These are phyloP conservation scores for Sycobia sp. DNA, from an alignment of 1,140 invertebrate genomes.

Conservation along the genomic window DNA sequence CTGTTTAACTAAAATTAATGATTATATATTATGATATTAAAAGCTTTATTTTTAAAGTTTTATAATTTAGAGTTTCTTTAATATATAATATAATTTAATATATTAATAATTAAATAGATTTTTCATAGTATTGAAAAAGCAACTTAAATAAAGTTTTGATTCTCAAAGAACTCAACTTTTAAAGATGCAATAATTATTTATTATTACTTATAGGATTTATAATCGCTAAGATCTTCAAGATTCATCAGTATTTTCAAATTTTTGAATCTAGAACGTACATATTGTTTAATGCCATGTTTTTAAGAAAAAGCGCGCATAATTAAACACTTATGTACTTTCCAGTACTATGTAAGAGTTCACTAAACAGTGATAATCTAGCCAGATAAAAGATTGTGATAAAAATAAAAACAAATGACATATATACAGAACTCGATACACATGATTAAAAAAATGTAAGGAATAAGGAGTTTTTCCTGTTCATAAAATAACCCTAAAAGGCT, in stretches of 20 bases:
- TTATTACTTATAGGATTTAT: conserved; percentile 17
- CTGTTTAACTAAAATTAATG: conserved; percentile 14
- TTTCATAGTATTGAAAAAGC: conserved; percentile 19
- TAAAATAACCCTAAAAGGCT: conserved; percentile 19
- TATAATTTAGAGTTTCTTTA: too few relatives aligned
- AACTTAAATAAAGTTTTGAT: conserved; percentile 19
- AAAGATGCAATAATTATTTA: conserved; percentile 33
- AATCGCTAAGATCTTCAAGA: conserved; percentile 28
- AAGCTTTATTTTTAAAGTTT: conserved; percentile 14
- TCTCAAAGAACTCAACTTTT: conserved; percentile 24
- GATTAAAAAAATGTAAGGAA: background rate
- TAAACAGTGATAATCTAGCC: conserved; percentile 37
- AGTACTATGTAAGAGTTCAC: conserved; percentile 19
- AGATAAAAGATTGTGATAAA: conserved; percentile 35
- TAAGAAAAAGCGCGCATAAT: conserved; percentile 25
- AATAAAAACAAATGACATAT: conserved; percentile 11
- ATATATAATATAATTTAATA: conserved; percentile 10
- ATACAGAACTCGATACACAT: background rate
- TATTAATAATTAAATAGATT: conserved; percentile 26
- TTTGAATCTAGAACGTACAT: conserved; percentile 14
- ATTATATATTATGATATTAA: conserved; percentile 10
- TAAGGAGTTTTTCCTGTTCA: conserved; percentile 1
- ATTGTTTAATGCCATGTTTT: conserved; percentile 23
- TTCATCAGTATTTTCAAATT: conserved; percentile 34
- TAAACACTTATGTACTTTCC: conserved; percentile 11